A percentile compares a stretch with the other conserved stretches of the same genome.
These are phyloP conservation scores for Ibidorhyncha struthersii DNA, from an alignment of 2,113 vertebrate genomes.

Conservation along the genomic window DNA sequence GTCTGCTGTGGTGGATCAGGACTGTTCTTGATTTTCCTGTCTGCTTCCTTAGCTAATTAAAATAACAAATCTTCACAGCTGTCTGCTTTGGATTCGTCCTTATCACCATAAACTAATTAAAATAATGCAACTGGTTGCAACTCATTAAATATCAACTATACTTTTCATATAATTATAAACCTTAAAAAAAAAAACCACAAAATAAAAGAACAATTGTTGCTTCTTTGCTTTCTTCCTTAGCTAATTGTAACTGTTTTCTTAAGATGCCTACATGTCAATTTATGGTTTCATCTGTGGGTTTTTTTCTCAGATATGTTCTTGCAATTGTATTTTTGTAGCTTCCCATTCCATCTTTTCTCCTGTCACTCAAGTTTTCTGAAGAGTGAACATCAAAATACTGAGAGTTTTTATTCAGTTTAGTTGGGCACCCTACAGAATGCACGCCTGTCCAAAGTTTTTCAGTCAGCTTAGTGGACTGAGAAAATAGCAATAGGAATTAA, in stretches of 20 bases:
- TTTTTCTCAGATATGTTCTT: neutral
- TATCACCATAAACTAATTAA: slow-evolving; percentile 78
- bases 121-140: slow-evolving; percentile 62
- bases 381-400: neutral
- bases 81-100: slow-evolving; percentile 69
- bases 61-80: slow-evolving; percentile 78
- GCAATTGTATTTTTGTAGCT: neutral
- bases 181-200: neutral
- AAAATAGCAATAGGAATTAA: neutral
- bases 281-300: neutral
- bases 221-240: neutral
- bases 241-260: neutral
- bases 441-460: neutral
- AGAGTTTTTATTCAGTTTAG: neutral
- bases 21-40: slow-evolving; percentile 62
- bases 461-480: neutral
- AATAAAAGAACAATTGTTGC: neutral
- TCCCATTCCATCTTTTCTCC: neutral
- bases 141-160: slow-evolving; percentile 64
- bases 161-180: slow-evolving; percentile 10
- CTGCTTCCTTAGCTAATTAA: slow-evolving; percentile 76
- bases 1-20: slow-evolving; percentile 27
- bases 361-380: neutral
- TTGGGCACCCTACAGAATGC: neutral
- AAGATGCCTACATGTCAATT: neutral